Evolutionary conservation across 2,797 vertebrate genomes (phyloP).

Genomic region (Hypotaenidia philippensis): DNA sequence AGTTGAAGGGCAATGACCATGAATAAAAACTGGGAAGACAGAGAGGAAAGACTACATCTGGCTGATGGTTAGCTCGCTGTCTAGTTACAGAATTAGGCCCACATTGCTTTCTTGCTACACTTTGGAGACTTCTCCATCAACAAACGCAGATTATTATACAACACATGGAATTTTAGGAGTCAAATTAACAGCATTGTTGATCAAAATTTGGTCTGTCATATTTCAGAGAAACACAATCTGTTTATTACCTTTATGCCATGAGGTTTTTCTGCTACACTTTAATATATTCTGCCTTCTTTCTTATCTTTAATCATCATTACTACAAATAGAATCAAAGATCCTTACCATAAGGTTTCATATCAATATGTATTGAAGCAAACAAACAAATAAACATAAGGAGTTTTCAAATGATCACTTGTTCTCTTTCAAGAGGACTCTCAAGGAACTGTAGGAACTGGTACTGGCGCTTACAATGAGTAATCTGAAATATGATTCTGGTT

Average conservation of each 20-base stretch:
- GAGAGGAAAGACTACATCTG: neutral
- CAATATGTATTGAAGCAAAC: neutral
- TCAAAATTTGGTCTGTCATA: neutral
- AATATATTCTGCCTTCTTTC: neutral
- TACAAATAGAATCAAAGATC: neutral
- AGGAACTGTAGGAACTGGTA: neutral
- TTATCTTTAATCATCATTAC: neutral
- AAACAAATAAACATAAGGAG: neutral
- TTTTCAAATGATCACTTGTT: neutral
- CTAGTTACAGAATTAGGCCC: rapidly evolving
- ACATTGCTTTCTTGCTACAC: neutral
- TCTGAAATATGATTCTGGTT: neutral
- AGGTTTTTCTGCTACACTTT: neutral
- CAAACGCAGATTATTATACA: neutral
- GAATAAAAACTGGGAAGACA: neutral
- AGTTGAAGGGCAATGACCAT: neutral
- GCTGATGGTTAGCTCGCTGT: neutral
- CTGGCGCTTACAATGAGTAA: rapidly evolving
- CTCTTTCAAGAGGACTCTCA: neutral
- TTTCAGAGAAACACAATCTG: neutral
- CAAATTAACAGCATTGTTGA: neutral
- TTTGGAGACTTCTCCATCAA: neutral
- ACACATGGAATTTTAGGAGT: neutral
- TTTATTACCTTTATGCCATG: neutral
- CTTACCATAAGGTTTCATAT: neutral